Evolutionary conservation across 2,113 vertebrate species (phyloP).

Genomic region (Malurus melanocephalus): DNA sequence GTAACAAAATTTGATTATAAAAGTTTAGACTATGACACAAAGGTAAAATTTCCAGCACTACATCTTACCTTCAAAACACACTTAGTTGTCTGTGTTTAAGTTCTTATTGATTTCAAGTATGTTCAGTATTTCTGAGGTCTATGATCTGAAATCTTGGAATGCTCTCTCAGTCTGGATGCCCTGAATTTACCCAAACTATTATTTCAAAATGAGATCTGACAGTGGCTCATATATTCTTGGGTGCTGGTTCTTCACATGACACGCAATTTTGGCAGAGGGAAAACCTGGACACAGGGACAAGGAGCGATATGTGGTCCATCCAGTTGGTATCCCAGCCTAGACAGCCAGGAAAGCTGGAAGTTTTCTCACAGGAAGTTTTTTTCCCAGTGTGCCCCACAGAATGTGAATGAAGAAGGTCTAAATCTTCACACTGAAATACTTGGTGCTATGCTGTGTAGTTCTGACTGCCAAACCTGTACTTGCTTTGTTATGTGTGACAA

Average conservation of each 20-base stretch:
- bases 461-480: neutral
- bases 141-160: neutral
- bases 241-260: neutral
- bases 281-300: neutral
- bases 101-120: neutral
- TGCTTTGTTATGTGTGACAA: neutral
- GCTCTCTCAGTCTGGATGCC: neutral
- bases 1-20: neutral
- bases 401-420: neutral
- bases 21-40: neutral
- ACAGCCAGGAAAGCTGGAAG: neutral
- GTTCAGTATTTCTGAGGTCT: neutral
- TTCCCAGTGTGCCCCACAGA: neutral
- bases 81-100: neutral
- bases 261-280: neutral
- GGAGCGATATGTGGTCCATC: neutral
- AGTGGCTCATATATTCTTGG: neutral
- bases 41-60: neutral
- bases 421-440: neutral
- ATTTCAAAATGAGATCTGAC: neutral
- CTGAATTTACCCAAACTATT: neutral
- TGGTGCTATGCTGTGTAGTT: accelerated
- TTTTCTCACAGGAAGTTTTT: neutral
- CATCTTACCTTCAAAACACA: neutral
- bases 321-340: neutral